Base-by-base conservation (phyloP, 2,797 vertebrate genomes). In the Cynopterus sphinx region DNA sequence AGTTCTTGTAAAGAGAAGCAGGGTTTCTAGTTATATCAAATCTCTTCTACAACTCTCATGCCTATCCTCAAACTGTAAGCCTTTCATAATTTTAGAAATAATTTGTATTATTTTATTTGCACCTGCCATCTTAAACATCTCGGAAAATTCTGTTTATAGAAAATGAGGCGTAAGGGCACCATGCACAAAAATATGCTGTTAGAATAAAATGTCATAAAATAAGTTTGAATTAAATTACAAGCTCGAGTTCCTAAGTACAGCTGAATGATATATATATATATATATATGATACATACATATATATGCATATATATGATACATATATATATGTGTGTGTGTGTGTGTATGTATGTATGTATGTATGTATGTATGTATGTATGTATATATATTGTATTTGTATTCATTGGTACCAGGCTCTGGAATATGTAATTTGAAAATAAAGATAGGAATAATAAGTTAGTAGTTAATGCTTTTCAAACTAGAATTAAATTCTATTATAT, bases 401-500 rank as follows among this genome's bases (percentile, higher is more conserved):
- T 85, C 73, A 84, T 81, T 85, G 7, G 7, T 81, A 61, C 4
- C 33, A 83, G 33, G 6, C 15, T 59, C 36, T 61, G 17, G 65
- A 55, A 93, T 90, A 41, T 57, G 46, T 83, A 86, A 65, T 82
- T 70, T 87, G 90, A 87, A 22, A 79, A 33, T 90, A 21, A 67
- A 26, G 6, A 19, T 36, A 87, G 87, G 28, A 17, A 41, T 33
- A 92, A 33, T 79, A 82, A 77, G n/a, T 68, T 51, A 85, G 53
- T 10, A 79, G 13, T 6, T 28, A 81, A 55, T 65, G 28, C 3
- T 49, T 39, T 85, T 79, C n/a, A 94, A 63, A 13, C 2, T 71
- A 61, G 39, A 87, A 77, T 77, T 55, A 53, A 78, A 15, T 91
- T 94, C 17, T 91, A 17, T 36, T 90, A 26, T 28, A 39, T 90